Evolutionary conservation across 2,888 invertebrate genomes (phyloP).

Genomic region (Halictus quadricinctus): DNA sequence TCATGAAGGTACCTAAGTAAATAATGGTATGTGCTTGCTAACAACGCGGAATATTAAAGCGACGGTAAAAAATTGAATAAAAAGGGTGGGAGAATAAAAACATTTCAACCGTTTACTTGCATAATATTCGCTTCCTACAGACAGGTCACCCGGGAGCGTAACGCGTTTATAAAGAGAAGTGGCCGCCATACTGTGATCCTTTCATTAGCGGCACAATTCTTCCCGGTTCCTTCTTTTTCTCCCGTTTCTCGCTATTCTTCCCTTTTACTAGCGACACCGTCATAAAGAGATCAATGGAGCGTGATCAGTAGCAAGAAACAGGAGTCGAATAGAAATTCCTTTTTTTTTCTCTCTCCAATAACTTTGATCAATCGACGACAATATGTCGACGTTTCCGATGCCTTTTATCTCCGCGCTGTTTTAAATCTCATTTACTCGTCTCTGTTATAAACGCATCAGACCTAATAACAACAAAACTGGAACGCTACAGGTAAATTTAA

Average conservation of each 20-base stretch:
- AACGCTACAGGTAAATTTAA: too few species aligned
- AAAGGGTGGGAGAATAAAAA: not conserved
- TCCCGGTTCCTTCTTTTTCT: not conserved
- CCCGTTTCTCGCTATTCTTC: not conserved
- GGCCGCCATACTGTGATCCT: not conserved
- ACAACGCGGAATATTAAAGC: not conserved
- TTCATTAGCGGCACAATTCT: conserved; percentile 3
- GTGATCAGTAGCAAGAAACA: not conserved
- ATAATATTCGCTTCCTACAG: not conserved
- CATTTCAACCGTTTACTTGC: not conserved
- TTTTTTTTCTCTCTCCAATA: not conserved
- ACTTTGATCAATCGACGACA: not conserved
- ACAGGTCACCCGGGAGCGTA: not conserved
- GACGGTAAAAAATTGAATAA: not conserved
- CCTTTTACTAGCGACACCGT: not conserved
- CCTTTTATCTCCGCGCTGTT: too few species aligned
- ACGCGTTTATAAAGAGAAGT: conserved; percentile 3
- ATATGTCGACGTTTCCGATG: too few species aligned
- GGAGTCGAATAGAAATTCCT: not conserved
- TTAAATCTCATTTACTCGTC: too few species aligned
- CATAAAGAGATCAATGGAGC: not conserved
- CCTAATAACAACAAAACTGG: too few species aligned
- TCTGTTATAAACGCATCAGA: too few species aligned
- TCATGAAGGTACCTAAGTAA: not conserved
- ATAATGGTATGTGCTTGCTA: not conserved